phyloP scores from a whole-genome alignment of 2,797 vertebrate species.

The Smutsia gigantea region DNA sequence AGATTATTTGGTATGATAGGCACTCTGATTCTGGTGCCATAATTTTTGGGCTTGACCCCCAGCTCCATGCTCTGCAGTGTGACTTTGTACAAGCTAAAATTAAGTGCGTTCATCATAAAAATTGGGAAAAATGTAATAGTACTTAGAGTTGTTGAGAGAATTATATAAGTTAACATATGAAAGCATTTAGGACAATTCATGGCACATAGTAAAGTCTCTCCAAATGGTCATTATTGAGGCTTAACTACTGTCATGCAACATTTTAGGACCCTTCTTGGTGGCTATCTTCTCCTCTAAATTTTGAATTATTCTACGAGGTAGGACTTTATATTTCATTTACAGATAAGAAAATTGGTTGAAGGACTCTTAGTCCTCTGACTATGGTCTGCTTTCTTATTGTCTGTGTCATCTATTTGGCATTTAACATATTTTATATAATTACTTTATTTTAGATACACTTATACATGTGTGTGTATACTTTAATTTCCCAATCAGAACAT shows the following conservation, averaged over 20 bases:
- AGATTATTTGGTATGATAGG: not conserved
- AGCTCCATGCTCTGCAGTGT: not conserved
- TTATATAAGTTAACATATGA: slow-evolving; percentile 30
- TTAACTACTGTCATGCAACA: not conserved
- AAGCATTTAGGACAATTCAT: not conserved
- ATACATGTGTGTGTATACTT: not conserved
- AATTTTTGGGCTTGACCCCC: not conserved
- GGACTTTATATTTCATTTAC: not conserved
- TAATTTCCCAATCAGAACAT: not conserved
- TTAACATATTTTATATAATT: slow-evolving; percentile 41
- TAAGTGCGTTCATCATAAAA: not conserved
- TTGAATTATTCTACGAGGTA: slow-evolving; percentile 28
- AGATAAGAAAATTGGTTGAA: not conserved
- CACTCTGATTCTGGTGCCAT: not conserved
- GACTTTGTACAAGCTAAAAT: slow-evolving; percentile 1
- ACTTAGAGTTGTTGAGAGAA: not conserved
- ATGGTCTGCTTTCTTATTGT: not conserved
- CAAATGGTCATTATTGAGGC: not conserved
- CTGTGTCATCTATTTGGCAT: not conserved
- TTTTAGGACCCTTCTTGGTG: slow-evolving; percentile 40
- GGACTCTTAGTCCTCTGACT: slow-evolving; percentile 5
- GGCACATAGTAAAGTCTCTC: not conserved
- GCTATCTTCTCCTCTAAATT: slow-evolving; percentile 10
- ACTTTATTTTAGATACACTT: slow-evolving; percentile 5
- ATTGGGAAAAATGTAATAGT: not conserved